A percentile compares a stretch with the other conserved stretches of the same genome.
Evolutionary conservation across 2,888 invertebrate species (phyloP).

Genomic region (Synergus umbraculus): DNA sequence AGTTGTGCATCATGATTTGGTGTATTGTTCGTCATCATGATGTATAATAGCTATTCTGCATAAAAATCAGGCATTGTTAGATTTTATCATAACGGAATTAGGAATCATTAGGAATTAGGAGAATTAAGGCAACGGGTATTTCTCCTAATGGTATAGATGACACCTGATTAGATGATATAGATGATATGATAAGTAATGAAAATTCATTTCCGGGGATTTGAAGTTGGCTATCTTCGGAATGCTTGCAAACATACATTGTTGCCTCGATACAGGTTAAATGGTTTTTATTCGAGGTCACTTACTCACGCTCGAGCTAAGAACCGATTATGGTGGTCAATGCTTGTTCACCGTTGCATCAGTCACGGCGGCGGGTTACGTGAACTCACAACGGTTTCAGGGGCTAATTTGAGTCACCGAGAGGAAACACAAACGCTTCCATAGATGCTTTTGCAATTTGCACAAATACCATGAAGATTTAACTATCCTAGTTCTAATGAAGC

Average conservation of each 20-base stretch:
- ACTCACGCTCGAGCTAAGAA: not conserved
- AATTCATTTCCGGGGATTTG: conserved; percentile 33
- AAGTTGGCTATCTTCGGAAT: conserved; percentile 18
- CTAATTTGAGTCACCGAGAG: not conserved
- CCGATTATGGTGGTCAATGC: not conserved
- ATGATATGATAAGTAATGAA: not conserved
- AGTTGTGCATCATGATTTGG: not conserved
- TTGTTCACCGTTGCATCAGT: not conserved
- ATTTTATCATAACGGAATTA: too few relatives aligned
- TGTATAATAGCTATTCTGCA: not conserved
- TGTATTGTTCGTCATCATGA: not conserved
- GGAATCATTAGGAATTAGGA: too few relatives aligned
- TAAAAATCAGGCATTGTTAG: not conserved
- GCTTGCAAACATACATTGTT: not conserved
- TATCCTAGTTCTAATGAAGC: too few relatives aligned
- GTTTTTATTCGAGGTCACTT: conserved; percentile 7
- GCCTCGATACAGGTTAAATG: not conserved
- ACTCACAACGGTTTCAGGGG: conserved; percentile 6
- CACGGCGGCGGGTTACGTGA: not conserved
- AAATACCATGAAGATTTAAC: not conserved
- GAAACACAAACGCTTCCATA: not conserved
- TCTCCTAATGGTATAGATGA: too few relatives aligned
- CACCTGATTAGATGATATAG: too few relatives aligned
- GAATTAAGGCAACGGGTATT: too few relatives aligned
- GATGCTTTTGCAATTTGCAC: not conserved